Base-by-base conservation (phyloP, 2,113 vertebrate species). In the Stigmatopora nigra region DNA sequence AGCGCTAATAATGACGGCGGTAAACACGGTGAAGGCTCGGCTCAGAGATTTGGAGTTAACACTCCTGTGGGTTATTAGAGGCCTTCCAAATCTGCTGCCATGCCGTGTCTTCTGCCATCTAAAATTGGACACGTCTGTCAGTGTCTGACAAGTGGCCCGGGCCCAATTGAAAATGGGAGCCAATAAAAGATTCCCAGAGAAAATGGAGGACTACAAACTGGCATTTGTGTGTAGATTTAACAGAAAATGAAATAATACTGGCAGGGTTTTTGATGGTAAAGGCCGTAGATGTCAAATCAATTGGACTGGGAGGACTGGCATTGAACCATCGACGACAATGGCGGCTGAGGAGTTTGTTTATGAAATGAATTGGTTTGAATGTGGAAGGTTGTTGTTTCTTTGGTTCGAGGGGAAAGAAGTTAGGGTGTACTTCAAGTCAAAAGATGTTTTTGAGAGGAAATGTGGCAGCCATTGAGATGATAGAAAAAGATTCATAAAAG, bases 51-150 rank as follows among this genome's bases (percentile, higher is more conserved):
- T 48, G 46, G 58, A 58, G 72, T 70, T 74, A 70, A 78, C 87
- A 80, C 80, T 73, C 81, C 69, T 48, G 64, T 62, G 65, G 69
- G 78, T 74, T 75, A 81, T 75, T 71, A 75, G 48, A 41, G 77
- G 64, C 69, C 64, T 85, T 82, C 81, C 78, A 83, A 83, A 52
- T 67, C 61, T 66, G 64, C 51, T 65, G 64, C 60, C 58, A 72
- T 62, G 22, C 2, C 53, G 22, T 56, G 53, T 56, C 53, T 31
- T 65, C 69, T 56, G 22, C 53, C 66, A 57, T 78, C 36, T 52
- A 70, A 67, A 61, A 52, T 49, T 78, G 61, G 61, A 38, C 41
- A 38, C 35, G 53, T 56, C 53, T 25, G 53, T 56, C 53, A 56
- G 53, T 22, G 31, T 56, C 38, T 45, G 38, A 61, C 59, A 61